Conservation (phyloP, 1,140 invertebrate species). For the Listronotus oregonensis region DNA sequence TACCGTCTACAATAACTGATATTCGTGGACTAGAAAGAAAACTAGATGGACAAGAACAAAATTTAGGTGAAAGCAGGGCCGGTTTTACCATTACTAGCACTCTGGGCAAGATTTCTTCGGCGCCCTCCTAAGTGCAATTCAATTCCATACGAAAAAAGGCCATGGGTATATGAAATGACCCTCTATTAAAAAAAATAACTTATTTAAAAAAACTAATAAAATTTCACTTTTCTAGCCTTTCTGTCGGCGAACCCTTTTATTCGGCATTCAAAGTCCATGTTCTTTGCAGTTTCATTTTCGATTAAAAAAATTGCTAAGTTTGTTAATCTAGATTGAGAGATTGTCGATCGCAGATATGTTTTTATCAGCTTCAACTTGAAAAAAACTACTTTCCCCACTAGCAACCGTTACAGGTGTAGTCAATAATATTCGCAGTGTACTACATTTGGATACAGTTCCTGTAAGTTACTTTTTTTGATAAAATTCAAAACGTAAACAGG, state of each 20-base stretch:
- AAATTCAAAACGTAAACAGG: conserved; percentile 6
- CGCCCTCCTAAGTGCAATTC: no score
- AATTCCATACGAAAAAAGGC: no score
- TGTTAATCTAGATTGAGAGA: background rate
- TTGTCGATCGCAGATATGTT: background rate
- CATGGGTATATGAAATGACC: no score
- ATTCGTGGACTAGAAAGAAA: no score
- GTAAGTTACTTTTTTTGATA: background rate
- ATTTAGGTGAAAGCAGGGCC: background rate
- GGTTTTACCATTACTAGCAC: no score
- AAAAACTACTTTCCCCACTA: no score
- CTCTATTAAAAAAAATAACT: no score
- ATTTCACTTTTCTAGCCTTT: conserved; percentile 6
- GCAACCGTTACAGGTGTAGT: no score
- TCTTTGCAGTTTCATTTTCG: conserved; percentile 4
- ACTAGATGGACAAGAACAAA: no score
- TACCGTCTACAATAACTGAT: no score
- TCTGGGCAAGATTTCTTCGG: no score
- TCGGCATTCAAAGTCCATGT: background rate
- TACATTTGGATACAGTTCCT: conserved; percentile 9
- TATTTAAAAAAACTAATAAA: no score
- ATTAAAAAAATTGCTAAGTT: background rate
- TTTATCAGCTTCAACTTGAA: background rate
- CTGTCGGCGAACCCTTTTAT: conserved; percentile 11
- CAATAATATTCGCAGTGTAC: background rate